Evolutionary conservation across 1,140 invertebrate genomes (phyloP).

Genomic region (Antheraea pernyi): DNA sequence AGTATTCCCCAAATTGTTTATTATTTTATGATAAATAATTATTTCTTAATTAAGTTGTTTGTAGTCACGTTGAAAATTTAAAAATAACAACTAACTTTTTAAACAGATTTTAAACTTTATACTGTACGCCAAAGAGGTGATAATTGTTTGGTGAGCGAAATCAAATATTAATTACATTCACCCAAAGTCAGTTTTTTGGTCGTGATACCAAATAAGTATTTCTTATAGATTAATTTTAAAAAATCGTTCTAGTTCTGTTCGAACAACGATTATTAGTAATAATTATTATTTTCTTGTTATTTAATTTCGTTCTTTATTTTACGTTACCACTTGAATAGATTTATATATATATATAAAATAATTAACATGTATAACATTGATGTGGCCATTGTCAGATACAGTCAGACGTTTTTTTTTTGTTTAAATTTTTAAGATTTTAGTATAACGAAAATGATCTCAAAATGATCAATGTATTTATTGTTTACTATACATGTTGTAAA

Average conservation of each 20-base stretch:
- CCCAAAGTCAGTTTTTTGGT: constrained; percentile 33
- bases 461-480: constrained; percentile 75
- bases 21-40: constrained; percentile 47
- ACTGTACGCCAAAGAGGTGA: constrained; percentile 58
- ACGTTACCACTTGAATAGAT: constrained; percentile 54
- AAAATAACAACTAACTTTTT: background rate
- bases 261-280: constrained; percentile 32
- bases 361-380: constrained; percentile 23
- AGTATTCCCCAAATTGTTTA: constrained; percentile 78
- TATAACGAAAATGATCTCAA: constrained; percentile 70
- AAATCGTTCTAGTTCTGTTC: constrained; percentile 34
- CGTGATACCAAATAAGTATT: constrained; percentile 45
- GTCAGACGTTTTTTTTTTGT: constrained; percentile 47
- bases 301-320: constrained; percentile 43
- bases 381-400: constrained; percentile 61
- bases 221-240: constrained; percentile 38
- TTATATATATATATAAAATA: constrained; percentile 28
- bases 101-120: constrained; percentile 9
- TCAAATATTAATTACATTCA: constrained; percentile 15
- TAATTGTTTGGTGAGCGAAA: constrained; percentile 18
- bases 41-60: constrained; percentile 52
- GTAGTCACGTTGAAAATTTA: constrained; percentile 44
- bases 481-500: constrained; percentile 64
- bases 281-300: constrained; percentile 34
- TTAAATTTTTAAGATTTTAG: constrained; percentile 66